phyloP scores from a whole-genome alignment of 2,113 vertebrate species.

The Philantomba maxwellii region DNA sequence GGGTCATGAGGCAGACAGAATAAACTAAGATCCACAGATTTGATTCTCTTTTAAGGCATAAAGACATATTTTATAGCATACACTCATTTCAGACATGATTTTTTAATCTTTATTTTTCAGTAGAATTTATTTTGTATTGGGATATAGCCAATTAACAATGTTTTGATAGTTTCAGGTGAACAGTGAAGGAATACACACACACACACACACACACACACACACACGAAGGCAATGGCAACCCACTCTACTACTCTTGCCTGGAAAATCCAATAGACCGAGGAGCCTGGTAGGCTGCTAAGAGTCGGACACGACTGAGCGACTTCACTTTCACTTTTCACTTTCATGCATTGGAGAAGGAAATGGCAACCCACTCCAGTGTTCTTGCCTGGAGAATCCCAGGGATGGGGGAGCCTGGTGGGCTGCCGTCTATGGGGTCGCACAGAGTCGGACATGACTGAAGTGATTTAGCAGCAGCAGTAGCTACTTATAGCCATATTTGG shows the following conservation, averaged over 20 bases:
- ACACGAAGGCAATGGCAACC: too few species aligned
- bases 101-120: background rate
- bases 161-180: background rate
- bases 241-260: too few species aligned
- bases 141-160: background rate
- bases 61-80: background rate
- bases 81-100: background rate
- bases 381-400: too few species aligned
- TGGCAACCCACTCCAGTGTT: too few species aligned
- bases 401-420: too few species aligned
- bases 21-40: background rate
- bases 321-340: too few species aligned
- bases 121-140: background rate
- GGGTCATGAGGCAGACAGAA: background rate
- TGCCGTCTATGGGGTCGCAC: too few species aligned
- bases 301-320: rapidly evolving
- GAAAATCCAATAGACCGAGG: too few species aligned
- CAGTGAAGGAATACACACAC: background rate
- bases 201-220: too few species aligned
- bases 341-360: too few species aligned
- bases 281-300: too few species aligned
- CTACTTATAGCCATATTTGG: background rate
- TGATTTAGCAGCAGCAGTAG: background rate
- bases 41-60: background rate
- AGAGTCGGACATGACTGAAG: too few species aligned